phyloP scores from a whole-genome alignment of 2,113 vertebrate genomes.

The Mugil cephalus region DNA sequence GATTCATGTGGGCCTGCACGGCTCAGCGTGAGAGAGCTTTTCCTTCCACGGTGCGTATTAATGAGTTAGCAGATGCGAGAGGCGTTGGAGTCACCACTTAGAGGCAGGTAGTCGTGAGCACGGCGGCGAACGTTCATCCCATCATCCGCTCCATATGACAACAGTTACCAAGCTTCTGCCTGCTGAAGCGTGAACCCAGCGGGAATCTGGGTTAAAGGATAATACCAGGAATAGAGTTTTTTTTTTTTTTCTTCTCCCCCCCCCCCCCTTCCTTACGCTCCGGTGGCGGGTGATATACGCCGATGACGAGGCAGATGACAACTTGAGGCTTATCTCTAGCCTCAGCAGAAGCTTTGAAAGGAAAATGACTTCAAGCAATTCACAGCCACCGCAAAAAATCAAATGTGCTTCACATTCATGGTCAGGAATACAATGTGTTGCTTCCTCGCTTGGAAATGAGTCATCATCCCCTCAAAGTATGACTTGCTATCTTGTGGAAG shows the following conservation, averaged over 20 bases:
- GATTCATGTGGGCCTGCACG: conserved; percentile 11
- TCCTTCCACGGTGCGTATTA: conserved; percentile 48
- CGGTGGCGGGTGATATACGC: conserved; percentile 20
- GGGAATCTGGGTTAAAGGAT: conserved; percentile 70
- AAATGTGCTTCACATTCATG: not conserved
- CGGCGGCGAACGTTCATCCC: conserved; percentile 68
- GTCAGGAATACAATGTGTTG: conserved; percentile 1
- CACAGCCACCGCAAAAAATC: too few relatives aligned
- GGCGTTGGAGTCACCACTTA: conserved; percentile 65
- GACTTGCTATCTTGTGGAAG: conserved; percentile 1
- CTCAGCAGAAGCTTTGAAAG: conserved; percentile 22
- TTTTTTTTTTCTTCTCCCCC: too few relatives aligned
- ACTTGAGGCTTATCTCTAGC: conserved; percentile 4
- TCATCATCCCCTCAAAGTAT: conserved; percentile 19
- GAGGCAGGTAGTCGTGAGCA: conserved; percentile 55
- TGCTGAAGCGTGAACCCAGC: conserved; percentile 56
- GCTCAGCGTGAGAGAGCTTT: conserved; percentile 36
- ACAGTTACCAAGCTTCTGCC: conserved; percentile 51
- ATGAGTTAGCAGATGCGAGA: conserved; percentile 65
- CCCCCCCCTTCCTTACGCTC: not conserved
- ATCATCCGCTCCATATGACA: conserved; percentile 73
- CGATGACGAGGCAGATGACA: conserved; percentile 11
- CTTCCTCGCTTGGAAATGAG: conserved; percentile 7
- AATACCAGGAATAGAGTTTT: conserved; percentile 26
- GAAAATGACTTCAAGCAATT: conserved; percentile 9